Conservation (phyloP, 2,888 invertebrate species). For the Vesta saturnalis region DNA sequence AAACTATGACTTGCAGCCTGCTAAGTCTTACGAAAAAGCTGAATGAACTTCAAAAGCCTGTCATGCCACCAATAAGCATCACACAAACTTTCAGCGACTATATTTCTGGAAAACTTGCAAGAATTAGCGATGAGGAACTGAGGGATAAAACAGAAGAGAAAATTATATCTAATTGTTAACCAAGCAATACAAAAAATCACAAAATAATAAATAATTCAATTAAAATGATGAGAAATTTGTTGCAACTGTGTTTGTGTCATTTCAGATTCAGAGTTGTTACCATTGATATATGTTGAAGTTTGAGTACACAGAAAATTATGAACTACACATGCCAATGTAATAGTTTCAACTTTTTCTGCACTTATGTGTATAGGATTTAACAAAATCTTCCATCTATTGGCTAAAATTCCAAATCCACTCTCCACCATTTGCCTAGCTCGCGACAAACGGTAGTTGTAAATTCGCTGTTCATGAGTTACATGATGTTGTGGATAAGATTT, state of each 20-base stretch:
- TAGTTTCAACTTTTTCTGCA: constrained; percentile 3
- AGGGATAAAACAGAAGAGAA: background rate
- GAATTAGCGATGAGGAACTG: constrained; percentile 3
- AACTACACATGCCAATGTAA: constrained; percentile 1
- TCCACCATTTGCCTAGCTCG: background rate
- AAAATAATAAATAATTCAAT: constrained; percentile 3
- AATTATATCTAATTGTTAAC: constrained; percentile 1
- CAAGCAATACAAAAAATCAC: constrained; percentile 4
- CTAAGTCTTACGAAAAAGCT: constrained; percentile 5
- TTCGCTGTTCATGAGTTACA: background rate
- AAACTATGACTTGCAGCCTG: background rate
- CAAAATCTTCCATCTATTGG: background rate
- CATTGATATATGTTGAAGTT: background rate
- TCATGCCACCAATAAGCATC: background rate
- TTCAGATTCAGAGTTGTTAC: constrained; percentile 2
- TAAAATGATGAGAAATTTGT: background rate
- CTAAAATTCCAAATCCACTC: too few species aligned
- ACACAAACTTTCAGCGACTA: background rate
- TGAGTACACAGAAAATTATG: constrained; percentile 2
- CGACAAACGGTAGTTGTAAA: background rate
- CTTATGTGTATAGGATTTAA: background rate
- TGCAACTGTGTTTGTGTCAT: constrained; percentile 1
- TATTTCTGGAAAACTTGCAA: background rate
- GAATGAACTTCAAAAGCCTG: background rate
- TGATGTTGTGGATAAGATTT: background rate